These are phyloP conservation scores for Melieria crassipennis DNA, from an alignment of 2,888 invertebrate genomes.

Conservation along the genomic window DNA sequence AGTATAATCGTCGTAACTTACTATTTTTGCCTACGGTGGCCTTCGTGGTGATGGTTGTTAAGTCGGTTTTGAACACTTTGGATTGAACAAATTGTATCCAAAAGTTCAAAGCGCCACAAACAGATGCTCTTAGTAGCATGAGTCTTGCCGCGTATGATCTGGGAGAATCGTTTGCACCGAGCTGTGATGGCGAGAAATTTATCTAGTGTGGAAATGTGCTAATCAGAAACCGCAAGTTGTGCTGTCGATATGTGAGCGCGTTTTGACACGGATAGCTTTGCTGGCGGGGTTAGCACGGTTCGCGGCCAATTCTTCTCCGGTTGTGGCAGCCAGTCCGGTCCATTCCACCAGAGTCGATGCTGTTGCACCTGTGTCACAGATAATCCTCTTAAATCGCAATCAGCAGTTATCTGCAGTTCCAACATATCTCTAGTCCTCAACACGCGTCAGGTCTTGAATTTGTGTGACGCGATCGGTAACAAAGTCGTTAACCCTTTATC, in stretches of 20 bases:
- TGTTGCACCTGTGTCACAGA: neutral
- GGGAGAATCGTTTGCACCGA: slow-evolving; percentile 17
- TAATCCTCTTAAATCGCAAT: neutral
- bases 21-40: slow-evolving; percentile 15
- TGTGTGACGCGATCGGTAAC: slow-evolving; percentile 3
- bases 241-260: neutral
- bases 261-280: neutral
- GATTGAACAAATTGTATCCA: slow-evolving; percentile 26
- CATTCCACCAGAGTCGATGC: no score
- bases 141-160: neutral
- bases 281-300: neutral
- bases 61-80: slow-evolving; percentile 19
- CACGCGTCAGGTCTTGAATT: slow-evolving; percentile 7
- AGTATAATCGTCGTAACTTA: neutral
- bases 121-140: neutral
- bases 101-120: slow-evolving; percentile 19
- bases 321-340: no score
- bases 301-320: no score
- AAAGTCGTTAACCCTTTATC: neutral
- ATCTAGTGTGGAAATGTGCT: slow-evolving; percentile 7
- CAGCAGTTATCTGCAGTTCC: slow-evolving; percentile 3
- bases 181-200: slow-evolving; percentile 19
- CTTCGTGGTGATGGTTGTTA: neutral
- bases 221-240: neutral
- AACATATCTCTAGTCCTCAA: slow-evolving; percentile 10